Evolutionary conservation across 2,113 vertebrate genomes (phyloP).

Genomic region (Lophochroa leadbeateri): DNA sequence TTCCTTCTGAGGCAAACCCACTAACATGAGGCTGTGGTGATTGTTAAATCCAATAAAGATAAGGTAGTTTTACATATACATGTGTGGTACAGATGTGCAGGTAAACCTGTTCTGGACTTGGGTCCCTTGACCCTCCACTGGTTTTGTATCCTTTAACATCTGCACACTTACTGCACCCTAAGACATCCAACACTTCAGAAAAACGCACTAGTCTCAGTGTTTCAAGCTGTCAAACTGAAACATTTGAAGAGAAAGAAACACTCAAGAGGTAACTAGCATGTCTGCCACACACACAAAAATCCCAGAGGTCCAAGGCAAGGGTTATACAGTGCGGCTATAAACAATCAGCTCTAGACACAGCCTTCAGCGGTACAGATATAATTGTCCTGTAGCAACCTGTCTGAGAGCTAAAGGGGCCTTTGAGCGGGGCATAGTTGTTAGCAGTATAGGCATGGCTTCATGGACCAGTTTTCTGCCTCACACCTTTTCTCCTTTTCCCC

Average conservation of each 20-base stretch:
- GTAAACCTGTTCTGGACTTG: neutral
- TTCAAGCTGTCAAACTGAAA: neutral
- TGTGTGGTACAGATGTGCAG: rapidly evolving
- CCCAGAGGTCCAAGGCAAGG: neutral
- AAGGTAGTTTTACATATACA: neutral
- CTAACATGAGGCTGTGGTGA: neutral
- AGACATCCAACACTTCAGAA: neutral
- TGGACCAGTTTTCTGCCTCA: neutral
- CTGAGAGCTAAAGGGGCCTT: neutral
- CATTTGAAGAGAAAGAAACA: neutral
- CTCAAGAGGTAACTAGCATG: rapidly evolving
- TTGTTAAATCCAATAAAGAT: neutral
- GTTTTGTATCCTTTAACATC: neutral
- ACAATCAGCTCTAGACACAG: neutral
- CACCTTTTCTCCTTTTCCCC: neutral
- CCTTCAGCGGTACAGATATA: neutral
- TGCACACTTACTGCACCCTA: neutral
- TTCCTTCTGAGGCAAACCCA: neutral
- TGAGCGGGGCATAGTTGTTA: neutral
- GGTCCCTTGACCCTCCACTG: neutral
- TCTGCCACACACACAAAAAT: neutral
- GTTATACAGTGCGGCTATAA: neutral
- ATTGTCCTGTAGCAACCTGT: neutral
- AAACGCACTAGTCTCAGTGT: rapidly evolving
- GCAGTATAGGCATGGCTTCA: neutral